Conservation (phyloP, 92 coral and sea anemone genomes). For the Siderastrea siderea region DNA sequence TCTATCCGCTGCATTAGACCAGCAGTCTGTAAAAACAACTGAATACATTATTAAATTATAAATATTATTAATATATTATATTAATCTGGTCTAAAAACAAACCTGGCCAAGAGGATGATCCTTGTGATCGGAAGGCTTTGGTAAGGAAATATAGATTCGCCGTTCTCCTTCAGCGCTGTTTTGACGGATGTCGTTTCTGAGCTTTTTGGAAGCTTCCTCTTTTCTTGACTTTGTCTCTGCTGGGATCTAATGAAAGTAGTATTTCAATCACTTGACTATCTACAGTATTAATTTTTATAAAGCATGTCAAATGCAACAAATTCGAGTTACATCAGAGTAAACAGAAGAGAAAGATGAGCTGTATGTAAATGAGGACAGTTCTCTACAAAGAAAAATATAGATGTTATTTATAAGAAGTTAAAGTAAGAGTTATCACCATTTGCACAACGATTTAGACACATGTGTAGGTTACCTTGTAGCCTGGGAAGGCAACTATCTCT, state of each 20-base stretch:
- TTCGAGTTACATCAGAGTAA: background rate
- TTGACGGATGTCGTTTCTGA: background rate
- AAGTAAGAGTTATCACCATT: background rate
- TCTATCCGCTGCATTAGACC: constrained; percentile 62
- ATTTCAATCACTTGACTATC: background rate
- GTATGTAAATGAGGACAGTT: too few species aligned
- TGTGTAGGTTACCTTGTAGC: constrained; percentile 61
- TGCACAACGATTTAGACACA: background rate
- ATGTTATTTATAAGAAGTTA: background rate
- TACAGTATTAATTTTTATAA: background rate
- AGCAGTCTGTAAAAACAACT: constrained; percentile 8
- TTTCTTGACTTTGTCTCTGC: constrained; percentile 46
- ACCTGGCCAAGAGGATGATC: constrained; percentile 49
- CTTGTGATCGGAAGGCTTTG: constrained; percentile 45
- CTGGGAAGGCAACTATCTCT: constrained; percentile 45
- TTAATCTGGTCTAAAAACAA: constrained; percentile 1
- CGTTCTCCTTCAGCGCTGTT: constrained; percentile 33
- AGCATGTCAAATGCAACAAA: background rate
- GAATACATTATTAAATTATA: background rate
- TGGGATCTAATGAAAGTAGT: constrained; percentile 7
- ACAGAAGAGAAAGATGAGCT: background rate
- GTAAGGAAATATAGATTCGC: constrained; percentile 56
- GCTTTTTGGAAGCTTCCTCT: constrained; percentile 39
- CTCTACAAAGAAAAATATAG: background rate
- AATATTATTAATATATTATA: background rate